Conservation (phyloP, 2,797 vertebrate genomes). For the Myotis findleyi region DNA sequence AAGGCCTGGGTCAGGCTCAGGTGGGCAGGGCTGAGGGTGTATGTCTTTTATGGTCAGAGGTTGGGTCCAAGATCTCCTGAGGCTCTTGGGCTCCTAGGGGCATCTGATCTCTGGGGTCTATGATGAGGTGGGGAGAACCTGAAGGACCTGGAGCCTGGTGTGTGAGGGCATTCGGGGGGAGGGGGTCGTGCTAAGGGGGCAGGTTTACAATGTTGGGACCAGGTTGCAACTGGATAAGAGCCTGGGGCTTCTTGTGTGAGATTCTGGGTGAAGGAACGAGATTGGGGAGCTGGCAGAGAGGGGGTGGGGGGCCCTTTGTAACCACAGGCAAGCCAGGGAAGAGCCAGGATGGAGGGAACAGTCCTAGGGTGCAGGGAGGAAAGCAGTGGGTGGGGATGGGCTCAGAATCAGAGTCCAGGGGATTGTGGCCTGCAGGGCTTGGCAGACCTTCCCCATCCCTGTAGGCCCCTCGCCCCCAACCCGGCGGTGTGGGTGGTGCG, state of each 20-base stretch:
- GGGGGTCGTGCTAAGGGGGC: too few relatives aligned
- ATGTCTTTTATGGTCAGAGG: neutral
- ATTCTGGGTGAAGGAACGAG: neutral
- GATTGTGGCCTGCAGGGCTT: neutral
- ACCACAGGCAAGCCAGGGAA: neutral
- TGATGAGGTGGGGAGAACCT: neutral
- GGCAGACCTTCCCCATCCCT: neutral
- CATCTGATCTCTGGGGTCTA: neutral
- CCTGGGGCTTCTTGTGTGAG: neutral
- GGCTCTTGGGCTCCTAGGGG: neutral
- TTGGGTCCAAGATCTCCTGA: neutral
- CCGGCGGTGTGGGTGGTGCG: neutral
- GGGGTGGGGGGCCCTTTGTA: neutral
- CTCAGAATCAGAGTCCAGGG: neutral
- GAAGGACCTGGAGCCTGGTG: neutral
- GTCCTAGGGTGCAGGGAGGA: neutral
- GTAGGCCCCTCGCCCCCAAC: neutral
- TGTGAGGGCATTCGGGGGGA: accelerated
- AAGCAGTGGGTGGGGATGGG: too few relatives aligned
- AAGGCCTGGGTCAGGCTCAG: neutral
- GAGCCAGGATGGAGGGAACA: neutral
- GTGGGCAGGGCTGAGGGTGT: neutral
- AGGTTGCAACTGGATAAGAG: neutral
- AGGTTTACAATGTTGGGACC: neutral
- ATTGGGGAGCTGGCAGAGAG: neutral